Conservation (phyloP, 2,113 vertebrate genomes). For the Scartelaos histophorus region DNA sequence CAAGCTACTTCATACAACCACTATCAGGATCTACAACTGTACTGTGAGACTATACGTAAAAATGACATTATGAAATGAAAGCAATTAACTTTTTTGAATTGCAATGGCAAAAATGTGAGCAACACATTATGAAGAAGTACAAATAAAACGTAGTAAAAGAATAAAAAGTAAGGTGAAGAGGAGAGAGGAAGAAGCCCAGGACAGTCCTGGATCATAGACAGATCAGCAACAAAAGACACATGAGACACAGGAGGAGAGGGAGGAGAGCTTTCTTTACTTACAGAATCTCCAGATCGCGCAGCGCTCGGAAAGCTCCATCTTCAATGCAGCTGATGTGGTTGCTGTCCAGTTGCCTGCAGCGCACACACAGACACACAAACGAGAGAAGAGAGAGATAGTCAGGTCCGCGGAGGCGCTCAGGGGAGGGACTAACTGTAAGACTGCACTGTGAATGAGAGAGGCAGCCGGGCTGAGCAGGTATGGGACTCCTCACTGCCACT, state of each 20-base stretch:
- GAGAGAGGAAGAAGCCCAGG: conserved; percentile 32
- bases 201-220: conserved; percentile 34
- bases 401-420: conserved; percentile 58
- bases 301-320: conserved; percentile 99
- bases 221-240: conserved; percentile 27
- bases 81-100: not conserved
- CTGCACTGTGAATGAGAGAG: conserved; percentile 55
- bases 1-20: conserved; percentile 24
- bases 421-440: conserved; percentile 63
- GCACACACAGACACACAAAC: conserved; percentile 49
- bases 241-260: conserved; percentile 35
- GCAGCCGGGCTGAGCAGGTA: conserved; percentile 50
- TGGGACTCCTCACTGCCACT: conserved; percentile 35
- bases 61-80: not conserved
- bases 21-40: not conserved
- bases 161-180: conserved; percentile 19
- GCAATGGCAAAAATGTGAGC: not conserved
- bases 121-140: conserved; percentile 4
- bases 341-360: conserved; percentile 99
- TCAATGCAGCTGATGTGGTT: conserved; percentile 99
- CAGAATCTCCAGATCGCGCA: conserved; percentile 99
- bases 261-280: conserved; percentile 79
- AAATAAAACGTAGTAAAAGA: conserved; percentile 18
- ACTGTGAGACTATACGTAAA: not conserved
- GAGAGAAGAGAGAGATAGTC: conserved; percentile 64